phyloP scores from a whole-genome alignment of 30 jellyfish, hydroid and myxozoan genomes.

The Aurelia coerulea region DNA sequence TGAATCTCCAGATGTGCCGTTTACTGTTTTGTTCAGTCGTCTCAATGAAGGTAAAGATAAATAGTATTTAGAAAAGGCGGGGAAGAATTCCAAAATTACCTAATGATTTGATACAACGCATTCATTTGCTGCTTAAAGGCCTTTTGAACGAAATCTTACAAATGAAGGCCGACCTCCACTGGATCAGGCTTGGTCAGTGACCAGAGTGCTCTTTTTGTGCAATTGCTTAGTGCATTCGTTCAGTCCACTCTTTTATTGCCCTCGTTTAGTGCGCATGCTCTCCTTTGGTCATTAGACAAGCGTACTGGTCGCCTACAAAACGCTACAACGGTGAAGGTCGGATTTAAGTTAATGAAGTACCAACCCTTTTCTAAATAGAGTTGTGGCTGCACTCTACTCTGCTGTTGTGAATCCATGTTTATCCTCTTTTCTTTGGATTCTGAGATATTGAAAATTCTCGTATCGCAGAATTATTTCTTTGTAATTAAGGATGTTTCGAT shows the following conservation, averaged over 20 bases:
- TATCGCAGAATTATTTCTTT: neutral
- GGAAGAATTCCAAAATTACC: too few species aligned
- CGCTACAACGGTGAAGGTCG: neutral
- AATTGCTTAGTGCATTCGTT: too few species aligned
- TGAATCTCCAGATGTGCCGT: constrained; percentile 28
- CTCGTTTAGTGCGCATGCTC: neutral
- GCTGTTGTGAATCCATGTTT: neutral
- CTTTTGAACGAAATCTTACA: too few species aligned
- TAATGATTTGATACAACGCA: too few species aligned
- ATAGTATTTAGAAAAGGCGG: neutral
- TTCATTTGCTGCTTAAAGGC: too few species aligned
- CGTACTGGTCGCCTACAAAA: neutral
- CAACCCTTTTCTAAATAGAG: neutral
- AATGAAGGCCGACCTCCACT: too few species aligned
- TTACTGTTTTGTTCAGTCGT: constrained; percentile 4
- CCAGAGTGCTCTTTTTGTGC: too few species aligned
- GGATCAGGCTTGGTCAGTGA: too few species aligned
- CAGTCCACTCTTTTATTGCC: too few species aligned
- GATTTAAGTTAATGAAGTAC: neutral
- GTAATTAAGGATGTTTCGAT: neutral
- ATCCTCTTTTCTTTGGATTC: neutral
- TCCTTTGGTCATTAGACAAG: neutral
- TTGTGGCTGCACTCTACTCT: neutral
- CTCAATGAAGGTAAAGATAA: constrained; percentile 1
- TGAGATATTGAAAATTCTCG: neutral